Base-by-base conservation (phyloP, 2,888 invertebrate genomes). In the Campoletis raptor region DNA sequence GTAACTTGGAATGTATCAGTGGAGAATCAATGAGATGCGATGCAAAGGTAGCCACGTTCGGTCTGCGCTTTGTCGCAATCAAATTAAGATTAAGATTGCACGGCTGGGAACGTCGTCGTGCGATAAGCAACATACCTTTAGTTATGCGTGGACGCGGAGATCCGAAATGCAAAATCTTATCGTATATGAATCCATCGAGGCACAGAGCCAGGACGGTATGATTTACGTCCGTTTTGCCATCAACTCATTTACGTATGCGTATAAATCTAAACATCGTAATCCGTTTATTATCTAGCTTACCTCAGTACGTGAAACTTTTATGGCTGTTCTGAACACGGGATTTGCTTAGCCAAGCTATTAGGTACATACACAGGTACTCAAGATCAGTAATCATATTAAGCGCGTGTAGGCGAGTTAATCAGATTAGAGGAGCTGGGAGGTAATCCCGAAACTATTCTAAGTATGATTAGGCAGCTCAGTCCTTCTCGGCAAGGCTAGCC, bases 381-480 rank as follows among this genome's bases (percentile, higher is more conserved):
- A 94, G 93, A 94, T 94, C 94, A 93, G 94, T 94, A 94, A 94
- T 94, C 94, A 94, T 94, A 94, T 94, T 94, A 94, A 94, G 93
- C 93, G 94, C 93, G 94, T 94, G 94, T 93, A 93, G 93, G 82
- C 82, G 85, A 91, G 92, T 92, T 94, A 94, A 94, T 94, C 94
- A 94, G 94, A 94, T 94, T 94, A 94, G 94, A 91, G 93, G 91
- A 93, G 93, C 92, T 92, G 91, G 86, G 92, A 92, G 92, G 93
- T 94, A 94, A 94, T 94, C 94, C 94, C 91, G 94, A 94, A 94
- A 94, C 94, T 94, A 94, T 94, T 94, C 94, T 94, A 94, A 94
- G 94, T 94, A 94, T 94, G 94, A 94, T 94, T 94, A 94, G 94
- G 92, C 94, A 88, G 88, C 89, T 89, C 88, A 87, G 92, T 93